Conservation (phyloP, 37 sponge, comb jelly and placozoan species). For the Oopsacas minuta region DNA sequence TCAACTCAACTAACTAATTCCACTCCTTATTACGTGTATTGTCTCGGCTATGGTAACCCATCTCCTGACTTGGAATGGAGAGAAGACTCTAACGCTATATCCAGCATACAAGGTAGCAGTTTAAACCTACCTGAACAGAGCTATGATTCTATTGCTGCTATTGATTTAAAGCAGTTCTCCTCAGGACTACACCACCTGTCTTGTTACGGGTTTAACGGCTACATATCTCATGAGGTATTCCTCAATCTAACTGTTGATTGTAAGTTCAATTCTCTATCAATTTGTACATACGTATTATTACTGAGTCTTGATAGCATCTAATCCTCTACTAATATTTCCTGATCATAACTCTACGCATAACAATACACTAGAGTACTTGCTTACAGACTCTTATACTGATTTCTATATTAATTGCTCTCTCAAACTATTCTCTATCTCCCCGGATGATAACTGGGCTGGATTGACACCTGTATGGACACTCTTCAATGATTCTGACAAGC, state of each 20-base stretch:
- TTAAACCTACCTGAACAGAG: background rate
- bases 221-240: background rate
- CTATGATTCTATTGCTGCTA: background rate
- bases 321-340: background rate
- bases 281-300: background rate
- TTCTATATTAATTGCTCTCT: background rate
- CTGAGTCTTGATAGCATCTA: background rate
- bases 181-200: background rate
- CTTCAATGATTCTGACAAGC: background rate
- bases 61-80: background rate
- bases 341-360: background rate
- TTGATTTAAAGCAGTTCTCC: background rate
- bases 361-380: background rate
- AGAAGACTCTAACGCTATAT: background rate
- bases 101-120: background rate
- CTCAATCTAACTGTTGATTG: background rate
- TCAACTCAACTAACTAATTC: background rate
- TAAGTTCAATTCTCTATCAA: background rate
- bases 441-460: background rate
- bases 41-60: constrained; percentile 2
- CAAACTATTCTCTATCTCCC: background rate
- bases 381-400: background rate
- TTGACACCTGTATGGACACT: background rate
- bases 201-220: background rate
- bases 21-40: background rate